Conservation (phyloP, 1,140 invertebrate species). For the Leguminivora glycinivorella region DNA sequence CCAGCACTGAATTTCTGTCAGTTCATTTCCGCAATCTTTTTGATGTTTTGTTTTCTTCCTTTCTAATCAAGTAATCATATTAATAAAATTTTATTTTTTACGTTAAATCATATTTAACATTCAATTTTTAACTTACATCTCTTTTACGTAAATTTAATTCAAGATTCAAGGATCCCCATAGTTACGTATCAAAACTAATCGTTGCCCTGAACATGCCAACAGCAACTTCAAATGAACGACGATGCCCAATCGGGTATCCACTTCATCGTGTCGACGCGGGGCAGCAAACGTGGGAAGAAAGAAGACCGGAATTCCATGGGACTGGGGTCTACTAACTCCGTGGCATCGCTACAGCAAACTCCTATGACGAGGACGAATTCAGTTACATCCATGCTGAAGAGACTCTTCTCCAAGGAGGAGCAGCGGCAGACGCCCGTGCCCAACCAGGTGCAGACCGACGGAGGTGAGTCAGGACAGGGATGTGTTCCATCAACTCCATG, state of each 20-base stretch:
- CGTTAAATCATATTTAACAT: not conserved
- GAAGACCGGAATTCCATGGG: conserved; percentile 74
- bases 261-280: conserved; percentile 81
- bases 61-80: not conserved
- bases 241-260: conserved; percentile 85
- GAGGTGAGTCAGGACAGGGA: conserved; percentile 69
- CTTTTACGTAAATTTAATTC: not conserved
- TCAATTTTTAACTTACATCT: not conserved
- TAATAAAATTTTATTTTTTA: not conserved
- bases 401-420: conserved; percentile 87
- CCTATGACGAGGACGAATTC: conserved; percentile 85
- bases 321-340: conserved; percentile 74
- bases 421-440: conserved; percentile 48
- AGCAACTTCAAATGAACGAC: conserved; percentile 80
- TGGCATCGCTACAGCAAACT: conserved; percentile 77
- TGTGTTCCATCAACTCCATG: conserved; percentile 77
- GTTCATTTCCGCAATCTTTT: not conserved
- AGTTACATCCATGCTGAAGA: conserved; percentile 86
- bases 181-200: not conserved
- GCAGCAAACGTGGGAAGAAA: conserved; percentile 69
- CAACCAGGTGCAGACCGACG: conserved; percentile 55
- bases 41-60: not conserved
- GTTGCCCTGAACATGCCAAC: conserved; percentile 12
- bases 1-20: not conserved
- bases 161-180: not conserved